Conservation (phyloP, 2,797 vertebrate species). For the Bufotes viridis region DNA sequence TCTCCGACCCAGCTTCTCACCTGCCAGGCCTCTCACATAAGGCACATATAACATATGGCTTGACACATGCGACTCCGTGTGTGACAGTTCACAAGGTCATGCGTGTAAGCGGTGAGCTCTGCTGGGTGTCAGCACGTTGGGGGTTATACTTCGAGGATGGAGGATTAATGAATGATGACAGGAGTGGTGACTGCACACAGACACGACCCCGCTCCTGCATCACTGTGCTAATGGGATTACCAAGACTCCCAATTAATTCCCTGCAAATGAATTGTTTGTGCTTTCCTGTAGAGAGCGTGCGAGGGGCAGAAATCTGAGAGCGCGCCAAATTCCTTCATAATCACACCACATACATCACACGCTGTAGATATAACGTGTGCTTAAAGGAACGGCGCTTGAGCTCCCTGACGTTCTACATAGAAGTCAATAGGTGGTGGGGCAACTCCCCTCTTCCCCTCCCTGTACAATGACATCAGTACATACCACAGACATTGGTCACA, state of each 20-base stretch:
- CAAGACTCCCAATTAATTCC: conserved; percentile 39
- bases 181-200: conserved; percentile 3
- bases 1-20: too few species aligned
- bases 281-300: conserved; percentile 28
- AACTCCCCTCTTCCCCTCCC: too few species aligned
- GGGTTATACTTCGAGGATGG: conserved; percentile 5
- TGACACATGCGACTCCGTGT: background rate
- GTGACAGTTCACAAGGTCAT: background rate
- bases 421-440: too few species aligned
- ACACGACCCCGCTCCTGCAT: conserved; percentile 19
- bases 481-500: too few species aligned
- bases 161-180: conserved; percentile 38
- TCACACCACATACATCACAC: background rate
- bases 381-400: too few species aligned
- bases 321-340: background rate
- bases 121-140: conserved; percentile 5
- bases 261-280: conserved; percentile 42
- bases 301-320: background rate
- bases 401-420: background rate
- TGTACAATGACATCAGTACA: too few species aligned
- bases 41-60: background rate
- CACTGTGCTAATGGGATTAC: conserved; percentile 40
- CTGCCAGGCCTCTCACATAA: background rate
- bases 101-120: conserved; percentile 26
- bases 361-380: background rate